A percentile compares a stretch with the other conserved stretches of the same genome.
These are phyloP conservation scores for Papilio xuthus DNA, from an alignment of 1,140 invertebrate genomes.

Conservation along the genomic window DNA sequence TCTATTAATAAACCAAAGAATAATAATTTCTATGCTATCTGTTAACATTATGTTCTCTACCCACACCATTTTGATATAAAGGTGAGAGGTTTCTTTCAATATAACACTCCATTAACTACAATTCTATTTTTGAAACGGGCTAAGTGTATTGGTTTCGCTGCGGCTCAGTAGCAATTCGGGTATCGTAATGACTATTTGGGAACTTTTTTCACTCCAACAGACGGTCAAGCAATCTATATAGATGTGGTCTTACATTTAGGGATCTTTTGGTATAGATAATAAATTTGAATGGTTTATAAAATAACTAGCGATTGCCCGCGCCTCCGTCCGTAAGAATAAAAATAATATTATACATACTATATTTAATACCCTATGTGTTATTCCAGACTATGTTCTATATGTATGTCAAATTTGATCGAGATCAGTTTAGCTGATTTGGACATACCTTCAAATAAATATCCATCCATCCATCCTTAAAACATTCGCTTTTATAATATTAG, in stretches of 20 bases:
- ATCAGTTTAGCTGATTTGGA: no score
- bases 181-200: constrained; percentile 1
- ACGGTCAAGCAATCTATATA: neutral
- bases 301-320: no score
- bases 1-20: neutral
- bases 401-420: no score
- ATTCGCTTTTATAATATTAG: no score
- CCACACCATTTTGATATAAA: neutral
- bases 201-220: constrained; percentile 11
- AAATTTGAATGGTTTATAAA: neutral
- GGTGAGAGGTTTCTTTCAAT: neutral
- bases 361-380: no score
- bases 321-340: no score
- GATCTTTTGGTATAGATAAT: neutral
- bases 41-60: neutral
- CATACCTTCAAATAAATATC: no score
- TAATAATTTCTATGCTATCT: no score
- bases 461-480: no score
- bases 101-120: constrained; percentile 2
- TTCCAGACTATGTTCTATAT: no score
- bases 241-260: neutral
- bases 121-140: neutral
- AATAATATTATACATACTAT: no score
- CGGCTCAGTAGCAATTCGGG: neutral
- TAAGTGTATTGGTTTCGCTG: constrained; percentile 11